phyloP scores from a whole-genome alignment of 2,797 vertebrate species.

The Acanthurus lineatus region DNA sequence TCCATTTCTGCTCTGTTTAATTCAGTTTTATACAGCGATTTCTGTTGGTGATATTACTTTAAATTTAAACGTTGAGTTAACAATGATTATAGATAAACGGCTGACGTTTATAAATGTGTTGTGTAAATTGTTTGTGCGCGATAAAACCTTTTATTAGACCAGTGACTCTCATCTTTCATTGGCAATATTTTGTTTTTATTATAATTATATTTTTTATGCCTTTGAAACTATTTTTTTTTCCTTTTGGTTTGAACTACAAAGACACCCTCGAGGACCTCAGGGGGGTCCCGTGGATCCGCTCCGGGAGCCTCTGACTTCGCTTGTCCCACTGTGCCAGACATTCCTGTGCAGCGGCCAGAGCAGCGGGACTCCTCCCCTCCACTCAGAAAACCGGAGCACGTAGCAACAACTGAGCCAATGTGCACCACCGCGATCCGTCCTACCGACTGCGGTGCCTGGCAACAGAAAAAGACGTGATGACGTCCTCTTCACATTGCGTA shows the following conservation, averaged over 20 bases:
- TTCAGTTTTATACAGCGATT: not conserved
- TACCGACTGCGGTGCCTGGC: constrained; percentile 87
- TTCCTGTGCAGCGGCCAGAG: constrained; percentile 76
- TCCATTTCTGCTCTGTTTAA: not conserved
- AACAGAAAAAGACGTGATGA: constrained; percentile 93
- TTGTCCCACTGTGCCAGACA: constrained; percentile 70
- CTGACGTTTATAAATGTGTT: not conserved
- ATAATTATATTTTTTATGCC: not conserved
- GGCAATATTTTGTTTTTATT: too few species aligned
- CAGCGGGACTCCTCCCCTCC: constrained; percentile 74
- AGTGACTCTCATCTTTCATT: not conserved
- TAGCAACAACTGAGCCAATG: constrained; percentile 85
- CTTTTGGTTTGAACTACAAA: not conserved
- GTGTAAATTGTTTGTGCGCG: not conserved
- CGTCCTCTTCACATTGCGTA: constrained; percentile 91
- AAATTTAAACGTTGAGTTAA: not conserved
- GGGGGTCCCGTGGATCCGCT: constrained; percentile 49
- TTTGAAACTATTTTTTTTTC: not conserved
- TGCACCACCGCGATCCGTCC: constrained; percentile 73
- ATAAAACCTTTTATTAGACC: not conserved
- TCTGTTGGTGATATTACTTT: not conserved
- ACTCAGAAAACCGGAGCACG: constrained; percentile 80
- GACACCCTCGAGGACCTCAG: constrained; percentile 5
- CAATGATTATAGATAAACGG: not conserved
- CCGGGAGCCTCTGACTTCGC: constrained; percentile 55